Percentiles rank a stretch among this genome's conserved stretches.
Evolutionary conservation across 2,888 invertebrate genomes (phyloP).

Genomic region (Copidosoma aretas): DNA sequence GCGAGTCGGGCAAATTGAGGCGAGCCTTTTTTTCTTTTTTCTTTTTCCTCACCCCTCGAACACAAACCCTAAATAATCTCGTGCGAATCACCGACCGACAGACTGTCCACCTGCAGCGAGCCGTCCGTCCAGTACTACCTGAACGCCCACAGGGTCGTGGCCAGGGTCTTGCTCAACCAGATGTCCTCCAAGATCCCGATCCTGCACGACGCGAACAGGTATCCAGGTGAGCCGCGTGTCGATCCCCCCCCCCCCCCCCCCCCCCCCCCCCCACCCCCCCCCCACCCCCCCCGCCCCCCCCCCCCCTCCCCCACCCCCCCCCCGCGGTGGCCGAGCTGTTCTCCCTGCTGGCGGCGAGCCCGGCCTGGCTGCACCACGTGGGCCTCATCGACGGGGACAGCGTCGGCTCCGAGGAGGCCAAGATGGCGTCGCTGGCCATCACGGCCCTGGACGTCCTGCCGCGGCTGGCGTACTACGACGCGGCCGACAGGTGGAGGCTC

Average conservation of each 20-base stretch:
- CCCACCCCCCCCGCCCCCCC: too few relatives aligned
- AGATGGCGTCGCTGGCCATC: constrained; percentile 53
- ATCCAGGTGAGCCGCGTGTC: constrained; percentile 49
- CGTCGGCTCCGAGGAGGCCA: constrained; percentile 45
- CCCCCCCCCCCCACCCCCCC: too few relatives aligned
- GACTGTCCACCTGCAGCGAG: constrained; percentile 55
- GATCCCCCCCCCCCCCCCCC: too few relatives aligned
- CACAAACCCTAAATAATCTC: background rate
- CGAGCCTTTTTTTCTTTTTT: constrained; percentile 19
- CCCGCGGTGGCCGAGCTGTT: constrained; percentile 51
- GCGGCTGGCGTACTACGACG: constrained; percentile 54
- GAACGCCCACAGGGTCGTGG: constrained; percentile 54
- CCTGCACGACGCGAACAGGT: constrained; percentile 54
- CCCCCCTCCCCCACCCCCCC: too few relatives aligned
- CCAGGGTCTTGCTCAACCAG: constrained; percentile 51
- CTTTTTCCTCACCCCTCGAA: background rate
- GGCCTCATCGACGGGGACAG: constrained; percentile 44
- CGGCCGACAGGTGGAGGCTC: constrained; percentile 56
- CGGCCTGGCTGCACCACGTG: constrained; percentile 50
- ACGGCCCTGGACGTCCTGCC: constrained; percentile 57
- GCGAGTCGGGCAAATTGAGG: constrained; percentile 50
- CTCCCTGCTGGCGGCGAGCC: constrained; percentile 54
- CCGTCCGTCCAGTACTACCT: constrained; percentile 54
- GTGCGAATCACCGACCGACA: constrained; percentile 22
- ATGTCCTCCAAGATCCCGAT: constrained; percentile 51